phyloP scores from a whole-genome alignment of 2,797 vertebrate species.

The Anas acuta region DNA sequence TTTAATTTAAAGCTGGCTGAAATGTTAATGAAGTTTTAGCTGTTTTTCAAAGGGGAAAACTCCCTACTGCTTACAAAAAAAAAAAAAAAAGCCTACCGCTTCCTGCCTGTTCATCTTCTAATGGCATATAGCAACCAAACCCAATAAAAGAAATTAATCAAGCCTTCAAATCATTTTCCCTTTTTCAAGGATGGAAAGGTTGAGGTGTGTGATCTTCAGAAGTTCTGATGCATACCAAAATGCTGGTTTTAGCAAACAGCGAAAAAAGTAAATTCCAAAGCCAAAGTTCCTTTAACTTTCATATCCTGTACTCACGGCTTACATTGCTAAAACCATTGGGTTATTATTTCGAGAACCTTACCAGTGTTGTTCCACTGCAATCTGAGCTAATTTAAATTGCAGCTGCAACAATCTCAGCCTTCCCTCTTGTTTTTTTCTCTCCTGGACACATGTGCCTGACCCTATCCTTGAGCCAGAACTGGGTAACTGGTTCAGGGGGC shows the following conservation, averaged over 20 bases:
- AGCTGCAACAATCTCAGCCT: neutral
- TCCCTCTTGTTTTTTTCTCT: neutral
- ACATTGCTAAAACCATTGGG: neutral
- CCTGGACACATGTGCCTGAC: neutral
- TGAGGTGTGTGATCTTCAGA: neutral
- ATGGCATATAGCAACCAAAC: neutral
- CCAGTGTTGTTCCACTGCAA: neutral
- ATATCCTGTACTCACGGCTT: neutral
- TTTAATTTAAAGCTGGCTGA: slow-evolving; percentile 43
- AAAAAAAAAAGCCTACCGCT: neutral
- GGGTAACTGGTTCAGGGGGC: neutral
- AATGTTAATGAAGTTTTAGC: slow-evolving; percentile 42
- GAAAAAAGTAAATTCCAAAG: slow-evolving; percentile 23
- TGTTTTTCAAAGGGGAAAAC: slow-evolving; percentile 33
- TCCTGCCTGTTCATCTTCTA: neutral
- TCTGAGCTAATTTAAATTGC: neutral
- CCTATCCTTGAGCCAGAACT: neutral
- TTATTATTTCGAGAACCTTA: neutral
- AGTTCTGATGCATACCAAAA: neutral
- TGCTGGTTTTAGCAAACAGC: neutral
- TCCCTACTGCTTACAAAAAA: neutral
- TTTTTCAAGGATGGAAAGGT: slow-evolving; percentile 10
- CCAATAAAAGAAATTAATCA: slow-evolving; percentile 22
- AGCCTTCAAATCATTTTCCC: neutral
- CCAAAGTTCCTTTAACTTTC: neutral